phyloP scores from a whole-genome alignment of 2,888 invertebrate genomes.

The Parascotia fuliginaria region DNA sequence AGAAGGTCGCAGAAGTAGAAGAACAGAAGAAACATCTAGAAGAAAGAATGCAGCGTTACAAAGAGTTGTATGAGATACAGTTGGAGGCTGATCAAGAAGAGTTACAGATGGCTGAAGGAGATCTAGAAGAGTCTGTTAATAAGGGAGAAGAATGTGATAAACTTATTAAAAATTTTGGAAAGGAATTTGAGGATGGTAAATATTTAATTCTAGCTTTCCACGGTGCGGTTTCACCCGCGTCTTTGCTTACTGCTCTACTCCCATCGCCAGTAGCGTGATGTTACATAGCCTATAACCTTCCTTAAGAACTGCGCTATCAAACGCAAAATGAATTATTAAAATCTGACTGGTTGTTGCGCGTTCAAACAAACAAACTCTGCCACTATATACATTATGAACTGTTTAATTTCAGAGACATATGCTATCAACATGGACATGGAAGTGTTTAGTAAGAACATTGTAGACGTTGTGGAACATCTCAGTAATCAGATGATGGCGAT shows the following conservation, averaged over 20 bases:
- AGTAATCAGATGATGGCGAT: constrained; percentile 45
- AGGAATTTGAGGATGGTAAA: constrained; percentile 73
- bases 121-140: constrained; percentile 55
- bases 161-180: constrained; percentile 59
- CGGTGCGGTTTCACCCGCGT: no score
- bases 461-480: constrained; percentile 54
- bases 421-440: constrained; percentile 61
- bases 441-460: constrained; percentile 56
- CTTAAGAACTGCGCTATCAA: no score
- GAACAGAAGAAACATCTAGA: constrained; percentile 48
- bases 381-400: no score
- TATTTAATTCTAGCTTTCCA: constrained; percentile 7
- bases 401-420: constrained; percentile 47
- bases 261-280: no score
- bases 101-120: constrained; percentile 53
- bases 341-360: no score
- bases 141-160: constrained; percentile 50
- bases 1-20: constrained; percentile 55
- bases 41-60: constrained; percentile 46
- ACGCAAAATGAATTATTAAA: no score
- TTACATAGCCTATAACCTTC: no score
- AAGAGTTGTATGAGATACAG: constrained; percentile 49
- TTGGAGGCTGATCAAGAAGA: constrained; percentile 53
- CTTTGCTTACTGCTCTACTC: no score
- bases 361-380: no score